phyloP scores from a whole-genome alignment of 1,140 invertebrate genomes.

The Drosophila aff. region DNA sequence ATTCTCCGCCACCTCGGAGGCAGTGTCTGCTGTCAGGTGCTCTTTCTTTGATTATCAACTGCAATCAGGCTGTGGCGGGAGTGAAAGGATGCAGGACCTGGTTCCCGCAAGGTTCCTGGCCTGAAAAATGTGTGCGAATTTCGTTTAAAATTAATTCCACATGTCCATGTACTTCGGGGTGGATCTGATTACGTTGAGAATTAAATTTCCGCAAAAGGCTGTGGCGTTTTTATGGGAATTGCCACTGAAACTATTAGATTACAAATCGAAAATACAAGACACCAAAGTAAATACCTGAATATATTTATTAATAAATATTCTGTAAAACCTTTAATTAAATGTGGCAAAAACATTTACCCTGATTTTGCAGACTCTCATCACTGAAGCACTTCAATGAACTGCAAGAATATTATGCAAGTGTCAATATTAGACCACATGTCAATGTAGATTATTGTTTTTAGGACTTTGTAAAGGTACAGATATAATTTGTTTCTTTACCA shows the following conservation, averaged over 20 bases:
- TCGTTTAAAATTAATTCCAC: conserved; percentile 29
- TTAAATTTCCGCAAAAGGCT: neutral
- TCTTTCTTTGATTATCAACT: conserved; percentile 66
- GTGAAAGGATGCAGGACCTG: neutral
- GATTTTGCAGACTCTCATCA: neutral
- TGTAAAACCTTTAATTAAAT: neutral
- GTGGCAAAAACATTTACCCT: neutral
- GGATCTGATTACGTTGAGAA: neutral
- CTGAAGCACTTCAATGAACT: neutral
- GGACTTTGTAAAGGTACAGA: neutral
- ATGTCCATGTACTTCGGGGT: neutral
- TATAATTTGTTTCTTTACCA: too few species aligned
- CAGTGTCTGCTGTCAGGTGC: conserved; percentile 4
- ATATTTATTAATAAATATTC: neutral
- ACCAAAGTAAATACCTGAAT: too few species aligned
- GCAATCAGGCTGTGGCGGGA: conserved; percentile 38
- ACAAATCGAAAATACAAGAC: neutral
- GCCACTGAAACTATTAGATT: neutral
- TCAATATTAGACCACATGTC: neutral
- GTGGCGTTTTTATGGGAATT: neutral
- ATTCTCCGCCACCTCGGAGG: conserved; percentile 13
- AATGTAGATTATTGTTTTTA: neutral
- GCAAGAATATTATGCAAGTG: neutral
- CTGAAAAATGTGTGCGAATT: conserved; percentile 18
- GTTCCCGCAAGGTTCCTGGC: neutral